These are phyloP conservation scores for Grapholita molesta DNA, from an alignment of 1,140 invertebrate genomes.

Conservation along the genomic window DNA sequence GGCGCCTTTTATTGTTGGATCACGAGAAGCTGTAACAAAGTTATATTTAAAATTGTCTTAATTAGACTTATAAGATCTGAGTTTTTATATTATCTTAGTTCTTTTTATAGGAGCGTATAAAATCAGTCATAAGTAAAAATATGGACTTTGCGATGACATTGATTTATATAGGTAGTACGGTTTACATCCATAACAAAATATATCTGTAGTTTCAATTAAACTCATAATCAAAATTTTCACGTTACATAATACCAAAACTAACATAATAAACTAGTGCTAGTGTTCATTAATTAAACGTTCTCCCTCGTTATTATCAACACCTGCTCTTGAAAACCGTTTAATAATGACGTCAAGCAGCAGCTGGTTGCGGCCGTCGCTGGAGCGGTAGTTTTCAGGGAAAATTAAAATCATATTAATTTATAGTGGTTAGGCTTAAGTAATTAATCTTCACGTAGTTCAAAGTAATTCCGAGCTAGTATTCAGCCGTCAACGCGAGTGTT, in stretches of 20 bases:
- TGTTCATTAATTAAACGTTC: conserved; percentile 75
- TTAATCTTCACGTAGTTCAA: conserved; percentile 14
- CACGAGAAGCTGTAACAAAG: too few relatives aligned
- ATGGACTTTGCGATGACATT: too few relatives aligned
- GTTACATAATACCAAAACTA: conserved; percentile 1
- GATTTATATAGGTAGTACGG: too few relatives aligned
- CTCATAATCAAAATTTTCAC: not conserved
- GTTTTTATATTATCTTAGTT: too few relatives aligned
- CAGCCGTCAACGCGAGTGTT: not conserved
- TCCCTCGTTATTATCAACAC: conserved; percentile 72
- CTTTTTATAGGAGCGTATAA: too few relatives aligned
- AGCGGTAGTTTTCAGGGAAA: conserved; percentile 54
- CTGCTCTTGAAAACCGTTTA: conserved; percentile 73
- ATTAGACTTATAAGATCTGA: too few relatives aligned
- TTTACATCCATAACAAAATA: not conserved
- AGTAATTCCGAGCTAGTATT: not conserved
- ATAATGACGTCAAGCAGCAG: conserved; percentile 71
- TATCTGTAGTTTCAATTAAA: not conserved
- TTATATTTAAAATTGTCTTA: too few relatives aligned
- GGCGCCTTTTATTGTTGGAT: too few relatives aligned
- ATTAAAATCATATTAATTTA: conserved; percentile 58
- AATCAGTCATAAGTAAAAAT: too few relatives aligned
- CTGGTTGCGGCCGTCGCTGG: conserved; percentile 39
- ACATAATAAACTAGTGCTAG: conserved; percentile 29
- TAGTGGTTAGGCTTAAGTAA: not conserved